These are phyloP conservation scores for Microcebus murinus DNA, from an alignment of 2,113 vertebrate genomes.

Conservation along the genomic window DNA sequence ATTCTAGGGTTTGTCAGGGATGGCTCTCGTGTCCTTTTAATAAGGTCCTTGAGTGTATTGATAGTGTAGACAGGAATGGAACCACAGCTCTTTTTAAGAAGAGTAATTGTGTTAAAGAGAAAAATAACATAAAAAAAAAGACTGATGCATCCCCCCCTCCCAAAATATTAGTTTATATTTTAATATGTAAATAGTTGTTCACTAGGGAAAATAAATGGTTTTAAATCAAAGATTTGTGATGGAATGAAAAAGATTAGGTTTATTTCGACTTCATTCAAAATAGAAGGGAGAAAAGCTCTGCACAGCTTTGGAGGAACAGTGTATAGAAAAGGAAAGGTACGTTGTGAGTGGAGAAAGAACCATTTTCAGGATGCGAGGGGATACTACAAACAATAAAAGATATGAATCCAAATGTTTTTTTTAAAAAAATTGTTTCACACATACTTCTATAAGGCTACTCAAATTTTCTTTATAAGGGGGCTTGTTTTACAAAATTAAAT, in stretches of 20 bases:
- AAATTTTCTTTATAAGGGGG: slow-evolving; percentile 66
- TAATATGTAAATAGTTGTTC: neutral
- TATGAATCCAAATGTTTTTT: slow-evolving; percentile 21
- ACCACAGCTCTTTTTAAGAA: neutral
- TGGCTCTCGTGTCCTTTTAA: neutral
- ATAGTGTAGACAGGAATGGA: neutral
- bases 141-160: rapidly evolving
- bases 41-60: neutral
- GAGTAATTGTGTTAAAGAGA: neutral
- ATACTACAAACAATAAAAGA: neutral
- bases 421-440: slow-evolving; percentile 35
- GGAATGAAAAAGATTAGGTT: neutral
- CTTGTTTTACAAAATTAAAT: slow-evolving; percentile 61
- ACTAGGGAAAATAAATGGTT: neutral
- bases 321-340: neutral
- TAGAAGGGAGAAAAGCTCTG: neutral
- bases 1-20: neutral
- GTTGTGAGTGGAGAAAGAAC: slow-evolving; percentile 33
- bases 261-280: slow-evolving; percentile 8
- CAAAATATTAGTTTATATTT: neutral
- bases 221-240: neutral
- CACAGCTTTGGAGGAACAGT: neutral
- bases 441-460: slow-evolving; percentile 67
- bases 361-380: neutral
- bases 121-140: neutral